Evolutionary conservation across 2,113 vertebrate genomes (phyloP), one percentile per base, ranked within the genome.

Genomic region (Oryzias woworae): DNA sequence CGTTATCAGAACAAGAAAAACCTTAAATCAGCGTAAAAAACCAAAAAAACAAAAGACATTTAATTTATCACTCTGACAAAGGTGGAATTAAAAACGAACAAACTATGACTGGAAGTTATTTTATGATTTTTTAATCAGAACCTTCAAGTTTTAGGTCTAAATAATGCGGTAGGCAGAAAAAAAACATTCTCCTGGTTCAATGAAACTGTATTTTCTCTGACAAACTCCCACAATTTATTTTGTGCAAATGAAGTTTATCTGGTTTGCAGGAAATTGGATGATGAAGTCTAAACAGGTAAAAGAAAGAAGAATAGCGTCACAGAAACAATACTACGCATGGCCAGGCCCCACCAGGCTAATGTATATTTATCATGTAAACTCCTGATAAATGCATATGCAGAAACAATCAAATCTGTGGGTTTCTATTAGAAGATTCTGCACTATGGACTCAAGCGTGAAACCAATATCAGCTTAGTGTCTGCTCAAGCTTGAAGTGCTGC

Each of bases 361-460:
- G 85, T 88, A 87, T 89, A 90, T 90, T 88, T 90, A 91, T 91
- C 89, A 80, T 89, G 90, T 91, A 89, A 89, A 92, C 86, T 77
- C 87, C 78, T 78, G 87, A 90, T 88, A 88, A 89, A 92, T 90
- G 89, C 88, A 88, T 80, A 76, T 82, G 88, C 88, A 90, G 88
- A 89, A 91, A 91, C 88, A 92, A 92, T 91, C 90, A 89, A 87
- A 89, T 87, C 88, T 77, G 62, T 1, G 24, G 50, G 58, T 75
- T 84, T 83, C 78, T 77, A 81, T 79, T 89, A 87, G 81, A 79
- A 85, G 79, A 82, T 81, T 79, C 59, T 41, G 59, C 57, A 28
- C 82, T 59, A 76, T 5, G 74, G 90, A 78, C 80, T 87, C 83
- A 83, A 89, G 87, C 89, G 85, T 91, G 88, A 91, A 92, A 91